Evolutionary conservation across 1,140 invertebrate genomes (phyloP).

Genomic region (Drosophila lacteicornis): DNA sequence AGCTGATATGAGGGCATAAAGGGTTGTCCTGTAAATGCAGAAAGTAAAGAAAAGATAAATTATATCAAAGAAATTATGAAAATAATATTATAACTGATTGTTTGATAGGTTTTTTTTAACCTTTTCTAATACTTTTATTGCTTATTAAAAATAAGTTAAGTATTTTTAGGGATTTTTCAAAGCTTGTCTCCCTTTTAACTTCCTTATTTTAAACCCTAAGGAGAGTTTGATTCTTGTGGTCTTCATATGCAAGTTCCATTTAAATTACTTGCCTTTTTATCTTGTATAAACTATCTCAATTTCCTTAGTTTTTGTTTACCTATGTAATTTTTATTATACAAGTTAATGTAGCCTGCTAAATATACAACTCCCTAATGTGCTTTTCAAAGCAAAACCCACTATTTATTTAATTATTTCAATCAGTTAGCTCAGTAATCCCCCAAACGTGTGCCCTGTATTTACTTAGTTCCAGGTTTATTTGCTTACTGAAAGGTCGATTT

Average conservation of each 20-base stretch:
- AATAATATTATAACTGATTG: not conserved
- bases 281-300: not conserved
- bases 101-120: not conserved
- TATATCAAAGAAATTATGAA: not conserved
- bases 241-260: not conserved
- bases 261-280: too few relatives aligned
- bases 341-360: not conserved
- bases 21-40: not conserved
- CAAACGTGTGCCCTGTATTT: not conserved
- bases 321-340: not conserved
- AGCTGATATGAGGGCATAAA: not conserved
- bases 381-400: not conserved
- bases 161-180: not conserved
- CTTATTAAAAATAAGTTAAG: not conserved
- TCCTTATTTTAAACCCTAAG: not conserved
- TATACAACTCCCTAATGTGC: not conserved
- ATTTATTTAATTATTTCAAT: conserved; percentile 1
- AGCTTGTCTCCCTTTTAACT: too few relatives aligned
- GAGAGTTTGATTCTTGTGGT: fast-evolving
- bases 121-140: too few relatives aligned
- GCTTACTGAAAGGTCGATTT: not conserved
- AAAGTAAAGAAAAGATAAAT: not conserved
- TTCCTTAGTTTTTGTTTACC: not conserved
- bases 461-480: not conserved
- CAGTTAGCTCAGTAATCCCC: not conserved